Evolutionary conservation across 2,113 vertebrate species (phyloP), one percentile per base, ranked within the genome.

Genomic region (Neofelis nebulosa): DNA sequence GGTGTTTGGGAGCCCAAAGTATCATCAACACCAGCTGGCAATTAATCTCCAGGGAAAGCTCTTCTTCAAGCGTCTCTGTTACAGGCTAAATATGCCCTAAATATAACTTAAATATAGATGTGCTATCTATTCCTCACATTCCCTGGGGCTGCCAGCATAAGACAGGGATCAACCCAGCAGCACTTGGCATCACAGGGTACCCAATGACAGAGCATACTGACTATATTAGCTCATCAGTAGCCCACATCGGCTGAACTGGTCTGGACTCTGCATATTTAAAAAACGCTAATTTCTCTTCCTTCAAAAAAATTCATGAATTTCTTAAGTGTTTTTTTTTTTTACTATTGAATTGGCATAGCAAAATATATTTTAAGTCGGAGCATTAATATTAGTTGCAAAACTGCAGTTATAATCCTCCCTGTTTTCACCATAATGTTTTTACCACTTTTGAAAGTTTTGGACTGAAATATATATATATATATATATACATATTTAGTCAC

Each of bases 11-110:
- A 92, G 25, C 45, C 65, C 48, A 83, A 87, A 94, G 7, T 57
- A 92, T 94, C 83, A 52, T 81, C 89, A 92, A 63, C 79, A 74
- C 45, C 45, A 97, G 89, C 95, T 97, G 93, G 76, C 81, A 96
- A 95, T 95, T 96, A 65, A 93, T 97, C 52, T 61, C 45, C 50
- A 82, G 25, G 41, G 82, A 96, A 93, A 73, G 52, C 96, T 81
- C 78, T 78, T 63, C 91, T 95, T 93, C 38, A 10, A 88, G 65
- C 2, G 16, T 95, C 52, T 93, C 79, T 74, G 89, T 48, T 80
- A 95, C 57, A 33, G 65, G n/a, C 83, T 96, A 91, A 97, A 93
- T 82, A 90, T 5, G 45, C 50, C 4, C 7, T 91, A 29, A 89
- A 92, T 36, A 38, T 41, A 89, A 73, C 21, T 92, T 92, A 97